A percentile compares a stretch with the other conserved stretches of the same genome.
Conservation (phyloP, 23 tunicate species). For the Styela plicata region DNA sequence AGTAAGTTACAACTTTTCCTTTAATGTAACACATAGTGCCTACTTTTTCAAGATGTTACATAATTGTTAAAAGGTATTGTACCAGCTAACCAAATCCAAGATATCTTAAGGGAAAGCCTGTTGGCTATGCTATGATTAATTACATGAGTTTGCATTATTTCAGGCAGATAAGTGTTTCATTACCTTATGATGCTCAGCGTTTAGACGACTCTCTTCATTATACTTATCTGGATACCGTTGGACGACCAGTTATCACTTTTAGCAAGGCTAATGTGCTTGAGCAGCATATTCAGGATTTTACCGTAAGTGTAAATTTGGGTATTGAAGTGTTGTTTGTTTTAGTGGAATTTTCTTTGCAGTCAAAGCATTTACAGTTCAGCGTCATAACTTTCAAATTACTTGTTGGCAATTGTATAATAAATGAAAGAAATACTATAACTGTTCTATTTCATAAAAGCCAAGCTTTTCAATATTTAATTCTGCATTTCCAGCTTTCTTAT, state of each 20-base stretch:
- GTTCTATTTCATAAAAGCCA: background rate
- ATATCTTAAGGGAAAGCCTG: too few relatives aligned
- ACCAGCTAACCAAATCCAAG: too few relatives aligned
- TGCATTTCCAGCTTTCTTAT: conserved; percentile 57
- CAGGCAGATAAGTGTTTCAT: conserved; percentile 52
- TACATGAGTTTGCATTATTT: conserved; percentile 17
- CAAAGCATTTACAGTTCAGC: background rate
- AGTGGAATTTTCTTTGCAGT: too few relatives aligned
- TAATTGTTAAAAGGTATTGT: too few relatives aligned
- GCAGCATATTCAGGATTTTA: conserved; percentile 82
- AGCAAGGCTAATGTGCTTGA: conserved; percentile 67
- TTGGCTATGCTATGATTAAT: too few relatives aligned
- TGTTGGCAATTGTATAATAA: background rate
- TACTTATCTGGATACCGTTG: conserved; percentile 95
- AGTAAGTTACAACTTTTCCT: too few relatives aligned
- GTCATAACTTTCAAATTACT: background rate
- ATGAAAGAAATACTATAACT: background rate
- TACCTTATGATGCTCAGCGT: conserved; percentile 71
- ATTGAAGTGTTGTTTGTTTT: too few relatives aligned
- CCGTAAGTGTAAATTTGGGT: too few relatives aligned
- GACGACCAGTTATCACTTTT: conserved; percentile 80
- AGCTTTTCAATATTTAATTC: conserved; percentile 1
- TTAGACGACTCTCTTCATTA: conserved; percentile 64
- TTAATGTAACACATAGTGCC: too few relatives aligned
- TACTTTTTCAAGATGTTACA: too few relatives aligned